These are phyloP conservation scores for Portunus trituberculatus DNA, from an alignment of 1,140 invertebrate species.

Conservation along the genomic window DNA sequence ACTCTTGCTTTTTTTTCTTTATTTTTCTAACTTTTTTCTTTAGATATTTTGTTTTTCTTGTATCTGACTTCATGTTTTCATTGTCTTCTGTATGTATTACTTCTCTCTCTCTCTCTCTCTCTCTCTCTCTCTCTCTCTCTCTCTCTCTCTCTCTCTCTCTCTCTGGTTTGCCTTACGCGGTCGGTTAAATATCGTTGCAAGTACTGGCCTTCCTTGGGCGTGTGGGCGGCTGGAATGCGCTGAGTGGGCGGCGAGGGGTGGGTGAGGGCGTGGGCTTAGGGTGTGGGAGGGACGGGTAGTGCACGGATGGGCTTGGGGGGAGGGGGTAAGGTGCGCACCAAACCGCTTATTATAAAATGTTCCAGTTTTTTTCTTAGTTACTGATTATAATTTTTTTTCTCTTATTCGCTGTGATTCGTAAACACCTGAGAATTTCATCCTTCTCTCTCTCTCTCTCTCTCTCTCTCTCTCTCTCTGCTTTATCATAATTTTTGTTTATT, in stretches of 20 bases:
- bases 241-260: background rate
- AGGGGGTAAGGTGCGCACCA: background rate
- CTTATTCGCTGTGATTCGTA: background rate
- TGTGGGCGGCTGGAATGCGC: too few relatives aligned
- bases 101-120: background rate
- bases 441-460: background rate
- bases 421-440: background rate
- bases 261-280: background rate
- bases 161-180: background rate
- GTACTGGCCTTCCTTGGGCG: too few relatives aligned
- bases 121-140: conserved; percentile 5
- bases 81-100: background rate
- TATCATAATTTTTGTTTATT: background rate
- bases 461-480: too few relatives aligned
- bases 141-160: conserved; percentile 23
- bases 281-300: background rate
- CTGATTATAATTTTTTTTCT: conserved; percentile 22
- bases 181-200: background rate
- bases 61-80: background rate
- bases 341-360: background rate
- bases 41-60: background rate
- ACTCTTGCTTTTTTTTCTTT: background rate
- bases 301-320: background rate
- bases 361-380: background rate
- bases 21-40: background rate